phyloP scores from a whole-genome alignment of 2,797 vertebrate genomes.

The Artibeus lituratus region DNA sequence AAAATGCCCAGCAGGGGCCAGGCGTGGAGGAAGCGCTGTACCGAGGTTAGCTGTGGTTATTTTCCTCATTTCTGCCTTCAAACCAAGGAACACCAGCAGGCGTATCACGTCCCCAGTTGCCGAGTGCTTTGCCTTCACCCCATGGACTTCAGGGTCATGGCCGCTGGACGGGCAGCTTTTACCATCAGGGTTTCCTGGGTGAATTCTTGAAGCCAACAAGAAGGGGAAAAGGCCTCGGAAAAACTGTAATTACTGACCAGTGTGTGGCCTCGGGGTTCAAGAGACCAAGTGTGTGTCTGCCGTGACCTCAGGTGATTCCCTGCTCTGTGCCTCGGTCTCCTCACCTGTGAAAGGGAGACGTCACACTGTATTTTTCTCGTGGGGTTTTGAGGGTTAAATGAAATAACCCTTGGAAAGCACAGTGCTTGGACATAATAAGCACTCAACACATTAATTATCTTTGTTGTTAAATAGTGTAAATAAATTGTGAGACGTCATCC shows the following conservation, averaged over 20 bases:
- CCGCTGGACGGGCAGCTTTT: background rate
- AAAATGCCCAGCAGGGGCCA: background rate
- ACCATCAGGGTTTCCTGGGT: background rate
- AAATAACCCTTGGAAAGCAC: background rate
- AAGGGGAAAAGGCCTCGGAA: background rate
- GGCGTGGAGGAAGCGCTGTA: rapidly evolving
- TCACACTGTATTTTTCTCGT: no score
- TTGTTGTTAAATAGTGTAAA: background rate
- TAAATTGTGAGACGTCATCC: background rate
- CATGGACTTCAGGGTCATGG: background rate
- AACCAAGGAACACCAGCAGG: background rate
- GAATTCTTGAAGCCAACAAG: background rate
- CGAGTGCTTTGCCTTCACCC: background rate
- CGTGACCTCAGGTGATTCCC: background rate
- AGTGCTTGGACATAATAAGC: background rate
- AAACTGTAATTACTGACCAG: background rate
- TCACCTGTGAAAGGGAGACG: background rate
- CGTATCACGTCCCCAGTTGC: background rate
- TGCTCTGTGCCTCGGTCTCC: background rate
- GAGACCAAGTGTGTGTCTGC: background rate
- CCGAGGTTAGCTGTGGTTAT: background rate
- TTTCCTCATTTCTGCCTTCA: background rate
- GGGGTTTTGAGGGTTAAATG: background rate
- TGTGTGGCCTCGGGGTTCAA: background rate
- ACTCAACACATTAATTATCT: background rate